Percentiles rank a stretch among this genome's conserved stretches.
Conservation (phyloP, 2,797 vertebrate genomes). For the Sandelia bainsii region DNA sequence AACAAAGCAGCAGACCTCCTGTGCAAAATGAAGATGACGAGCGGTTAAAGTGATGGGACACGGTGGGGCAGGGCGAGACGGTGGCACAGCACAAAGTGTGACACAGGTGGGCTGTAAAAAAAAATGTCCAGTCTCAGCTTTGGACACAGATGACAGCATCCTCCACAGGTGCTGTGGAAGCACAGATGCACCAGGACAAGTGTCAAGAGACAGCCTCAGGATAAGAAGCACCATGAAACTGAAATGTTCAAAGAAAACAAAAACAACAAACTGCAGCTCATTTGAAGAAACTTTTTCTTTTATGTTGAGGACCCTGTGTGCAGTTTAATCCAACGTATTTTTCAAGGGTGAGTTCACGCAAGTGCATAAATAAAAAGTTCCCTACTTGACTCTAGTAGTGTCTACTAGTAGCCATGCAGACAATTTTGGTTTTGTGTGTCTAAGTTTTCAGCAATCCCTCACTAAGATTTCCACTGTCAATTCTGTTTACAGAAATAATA, state of each 20-base stretch:
- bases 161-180: conserved; percentile 33
- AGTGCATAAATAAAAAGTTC: conserved; percentile 1
- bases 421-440: background rate
- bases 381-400: background rate
- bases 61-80: conserved; percentile 3
- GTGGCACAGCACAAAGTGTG: conserved; percentile 11
- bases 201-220: conserved; percentile 11
- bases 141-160: conserved; percentile 42
- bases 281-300: conserved; percentile 26
- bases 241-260: background rate
- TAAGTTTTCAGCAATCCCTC: conserved; percentile 3
- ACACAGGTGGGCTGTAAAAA: conserved; percentile 37
- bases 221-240: conserved; percentile 32
- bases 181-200: conserved; percentile 26
- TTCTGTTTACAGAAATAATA: background rate
- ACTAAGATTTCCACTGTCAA: no score
- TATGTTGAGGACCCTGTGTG: background rate
- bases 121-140: conserved; percentile 17
- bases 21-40: conserved; percentile 13
- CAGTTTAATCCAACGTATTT: background rate
- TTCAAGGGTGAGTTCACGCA: conserved; percentile 23
- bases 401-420: conserved; percentile 7
- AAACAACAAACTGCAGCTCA: conserved; percentile 21
- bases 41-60: conserved; percentile 23
- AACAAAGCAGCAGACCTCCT: conserved; percentile 24